These are phyloP conservation scores for Ischnura elegans DNA, from an alignment of 2,888 invertebrate genomes.

Conservation along the genomic window DNA sequence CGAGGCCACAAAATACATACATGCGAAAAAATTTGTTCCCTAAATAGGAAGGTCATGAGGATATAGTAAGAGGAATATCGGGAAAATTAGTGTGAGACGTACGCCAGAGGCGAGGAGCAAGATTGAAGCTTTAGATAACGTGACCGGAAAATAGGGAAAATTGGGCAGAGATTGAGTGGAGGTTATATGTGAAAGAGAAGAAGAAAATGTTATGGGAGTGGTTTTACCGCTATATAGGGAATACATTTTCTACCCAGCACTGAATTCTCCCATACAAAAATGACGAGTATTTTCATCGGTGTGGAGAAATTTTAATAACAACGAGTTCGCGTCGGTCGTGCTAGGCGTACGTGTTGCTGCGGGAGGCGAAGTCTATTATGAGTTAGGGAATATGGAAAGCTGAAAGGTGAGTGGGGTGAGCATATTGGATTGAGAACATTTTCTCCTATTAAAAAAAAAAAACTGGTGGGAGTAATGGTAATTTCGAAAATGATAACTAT, in stretches of 20 bases:
- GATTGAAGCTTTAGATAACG: neutral
- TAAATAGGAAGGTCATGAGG: neutral
- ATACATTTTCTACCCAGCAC: neutral
- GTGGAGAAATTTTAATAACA: constrained; percentile 20
- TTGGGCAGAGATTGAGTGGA: neutral
- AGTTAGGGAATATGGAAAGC: neutral
- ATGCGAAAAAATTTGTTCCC: neutral
- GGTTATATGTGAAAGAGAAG: neutral
- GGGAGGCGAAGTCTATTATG: neutral
- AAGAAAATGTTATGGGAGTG: neutral
- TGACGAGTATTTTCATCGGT: constrained; percentile 20
- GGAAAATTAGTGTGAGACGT: neutral
- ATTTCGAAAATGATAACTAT: neutral
- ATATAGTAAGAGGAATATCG: neutral
- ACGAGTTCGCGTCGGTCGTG: neutral
- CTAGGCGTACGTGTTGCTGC: neutral
- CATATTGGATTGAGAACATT: neutral
- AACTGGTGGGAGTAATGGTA: neutral
- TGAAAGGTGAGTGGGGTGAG: neutral
- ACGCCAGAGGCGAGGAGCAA: neutral
- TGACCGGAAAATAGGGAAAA: neutral
- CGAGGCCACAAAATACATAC: neutral
- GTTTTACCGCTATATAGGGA: neutral
- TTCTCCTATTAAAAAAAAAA: neutral
- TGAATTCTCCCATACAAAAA: neutral